Conservation (phyloP, 1,140 invertebrate genomes). For the Mactra quadrangularis region DNA sequence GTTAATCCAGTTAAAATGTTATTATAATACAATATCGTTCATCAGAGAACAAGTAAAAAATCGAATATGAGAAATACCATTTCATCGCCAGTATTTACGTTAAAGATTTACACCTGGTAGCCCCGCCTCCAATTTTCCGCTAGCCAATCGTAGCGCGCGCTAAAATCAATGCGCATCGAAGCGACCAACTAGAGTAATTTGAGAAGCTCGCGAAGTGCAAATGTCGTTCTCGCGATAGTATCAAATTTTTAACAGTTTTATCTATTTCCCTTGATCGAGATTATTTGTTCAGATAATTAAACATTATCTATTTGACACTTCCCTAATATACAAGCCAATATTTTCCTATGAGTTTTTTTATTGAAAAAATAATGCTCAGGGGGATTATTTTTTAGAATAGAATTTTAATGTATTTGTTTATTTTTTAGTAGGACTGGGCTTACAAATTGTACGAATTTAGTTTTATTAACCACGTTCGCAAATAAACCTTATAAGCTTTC, state of each 20-base stretch:
- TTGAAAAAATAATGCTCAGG: too few relatives aligned
- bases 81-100: constrained; percentile 51
- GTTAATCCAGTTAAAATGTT: constrained; percentile 61
- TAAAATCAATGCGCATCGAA: constrained; percentile 18
- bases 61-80: constrained; percentile 19
- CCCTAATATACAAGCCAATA: constrained; percentile 34
- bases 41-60: constrained; percentile 26
- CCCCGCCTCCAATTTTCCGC: neutral
- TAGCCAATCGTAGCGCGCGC: constrained; percentile 45
- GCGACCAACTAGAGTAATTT: constrained; percentile 50
- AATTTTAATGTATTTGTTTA: too few relatives aligned
- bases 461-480: too few relatives aligned
- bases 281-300: constrained; percentile 41
- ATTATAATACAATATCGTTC: constrained; percentile 49
- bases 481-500: too few relatives aligned
- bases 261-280: constrained; percentile 43
- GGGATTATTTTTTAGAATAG: too few relatives aligned
- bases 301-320: constrained; percentile 53
- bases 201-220: constrained; percentile 35
- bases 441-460: too few relatives aligned
- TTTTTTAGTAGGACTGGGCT: too few relatives aligned
- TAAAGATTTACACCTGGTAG: constrained; percentile 21
- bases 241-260: constrained; percentile 25
- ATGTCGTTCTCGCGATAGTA: constrained; percentile 18
- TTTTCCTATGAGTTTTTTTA: neutral